Base-by-base conservation (phyloP, 2,113 vertebrate genomes). In the Gopherus flavomarginatus region DNA sequence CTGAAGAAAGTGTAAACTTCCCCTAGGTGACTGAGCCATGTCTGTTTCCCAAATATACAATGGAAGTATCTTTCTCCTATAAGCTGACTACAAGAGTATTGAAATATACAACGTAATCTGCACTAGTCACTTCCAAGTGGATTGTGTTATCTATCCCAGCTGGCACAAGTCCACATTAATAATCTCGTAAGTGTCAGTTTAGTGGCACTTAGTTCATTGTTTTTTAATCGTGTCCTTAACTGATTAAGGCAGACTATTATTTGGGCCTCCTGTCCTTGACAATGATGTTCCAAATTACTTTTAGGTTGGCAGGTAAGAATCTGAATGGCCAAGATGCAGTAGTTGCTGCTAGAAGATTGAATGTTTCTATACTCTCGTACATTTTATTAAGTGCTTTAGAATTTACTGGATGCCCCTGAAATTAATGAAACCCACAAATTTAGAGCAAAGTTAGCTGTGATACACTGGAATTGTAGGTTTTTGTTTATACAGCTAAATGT, bases 261-360 rank as follows among this genome's bases (percentile, higher is more conserved):
- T 49, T 16, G 38, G 54, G 27, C 38, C 2, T 78, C 5, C 12
- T 1, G 0, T 62, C 29, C 29, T n/a, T 1, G 8, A 29, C 62
- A 6, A 11, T 1, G 1, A 10, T 53, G 4, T 24, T 47, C 21
- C 59, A 22, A 47, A 35, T 31, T 38, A 49, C 69, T 42, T 69
- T 42, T 69, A 2, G 69, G 65, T 8, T 4, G 2, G 49, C 14
- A 29, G 77, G 38, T 29, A 59, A 3, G 44, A 19, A 29, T 3
- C 6, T n/a, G 22, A 2, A 29, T 22, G n/a, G 29, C 31, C 11
- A 3, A 1, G 13, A 8, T 21, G 42, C 57, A 4, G 35, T 31
- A 56, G 84, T 44, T 22, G 49, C 59, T 62, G 27, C 6, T 10
- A n/a, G 49, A 1, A 9, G 31, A 42, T 56, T 50, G 57, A 22